Evolutionary conservation across 2,888 invertebrate species (phyloP), one percentile per base, ranked within the genome.

Genomic region (Oligia latruncula): DNA sequence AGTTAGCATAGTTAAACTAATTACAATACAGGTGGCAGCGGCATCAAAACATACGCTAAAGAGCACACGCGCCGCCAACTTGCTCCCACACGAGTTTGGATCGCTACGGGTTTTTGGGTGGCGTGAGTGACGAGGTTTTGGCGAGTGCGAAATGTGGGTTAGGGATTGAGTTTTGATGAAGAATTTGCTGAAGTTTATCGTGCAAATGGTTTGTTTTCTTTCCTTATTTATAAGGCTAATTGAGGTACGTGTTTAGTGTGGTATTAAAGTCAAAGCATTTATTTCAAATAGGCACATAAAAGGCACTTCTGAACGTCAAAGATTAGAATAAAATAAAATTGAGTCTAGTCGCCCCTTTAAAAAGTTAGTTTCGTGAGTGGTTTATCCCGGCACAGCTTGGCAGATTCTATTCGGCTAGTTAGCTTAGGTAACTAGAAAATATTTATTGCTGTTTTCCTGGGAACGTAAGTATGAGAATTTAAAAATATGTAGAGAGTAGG

Each of bases 21-120:
- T 96, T 95, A 95, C 94, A 95, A 94, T 95, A 95, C 95, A 95
- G 96, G 95, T 95, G 94, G 93, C 90, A 90, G 95, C 93, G 93
- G 91, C 95, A 92, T 92, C 92, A 91, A 87, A 92, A 90, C 91
- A 93, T 91, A 89, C 92, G 92, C 93, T 93, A 93, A 94, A 93
- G 94, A 95, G 95, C 95, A 93, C 93, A 93, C 94, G 95, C 93
- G 92, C 90, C 90, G 87, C 89, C 90, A 95, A 95, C 94, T 95
- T 94, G 91, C 88, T 91, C 94, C 88, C 89, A 83, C 84, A 90
- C 89, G 93, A 94, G 92, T 95, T 94, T 90, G 91, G 90, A 93
- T 92, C 92, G 93, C 92, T 92, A 91, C 87, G 89, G 92, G 90
- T 92, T 95, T 91, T 76, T 77, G 73, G 40, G 55, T 46, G 77